Evolutionary conservation across 2,888 invertebrate species (phyloP), one percentile per base, ranked within the genome.

Genomic region (Idaea aversata): DNA sequence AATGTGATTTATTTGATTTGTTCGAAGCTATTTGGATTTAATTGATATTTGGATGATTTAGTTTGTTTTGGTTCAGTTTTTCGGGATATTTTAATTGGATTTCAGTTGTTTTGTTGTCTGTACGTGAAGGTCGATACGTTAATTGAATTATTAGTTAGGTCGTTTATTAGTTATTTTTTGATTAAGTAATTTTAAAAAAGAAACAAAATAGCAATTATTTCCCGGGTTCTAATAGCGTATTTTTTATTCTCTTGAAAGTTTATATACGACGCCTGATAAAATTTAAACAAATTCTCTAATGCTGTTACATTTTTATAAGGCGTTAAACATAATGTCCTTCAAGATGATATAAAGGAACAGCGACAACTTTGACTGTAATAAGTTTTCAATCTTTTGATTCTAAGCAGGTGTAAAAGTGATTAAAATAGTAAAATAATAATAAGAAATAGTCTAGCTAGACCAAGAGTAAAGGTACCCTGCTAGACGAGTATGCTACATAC

Each of bases 1-100:
- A 65, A 70, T 70, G 73, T 76, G 75, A 76, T 76, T 75, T 73
- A 76, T 76, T 75, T 68, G 72, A 76, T 73, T 75, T 72, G 72
- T 68, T 71, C 65, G 65, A 70, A 61, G 66, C 57, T 69, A 61
- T 67, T 66, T 63, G 68, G 65, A 61, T 67, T 73, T 74, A 71
- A 74, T 74, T 72, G 73, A 67, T 72, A 70, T 66, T 66, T 61
- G 47, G 67, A 63, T 71, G 60, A 69, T 63, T 57, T 63, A 13
- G 62, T 47, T 65, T 59, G 62, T 59, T 34, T 47, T 47, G 47
- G 47, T 47, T 47, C 47, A 47, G 47, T 62, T 61, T 61, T 35
- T 47, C 60, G 57, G 34, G 63, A 59, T 63, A 59, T 58, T 47
- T 59, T 59, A 63, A 59, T 59, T 58, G 59, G 35, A 36, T 35